A percentile compares a stretch with the other conserved stretches of the same genome.
These are phyloP conservation scores for Cebus imitator DNA, from an alignment of 2,113 vertebrate genomes.

Conservation along the genomic window DNA sequence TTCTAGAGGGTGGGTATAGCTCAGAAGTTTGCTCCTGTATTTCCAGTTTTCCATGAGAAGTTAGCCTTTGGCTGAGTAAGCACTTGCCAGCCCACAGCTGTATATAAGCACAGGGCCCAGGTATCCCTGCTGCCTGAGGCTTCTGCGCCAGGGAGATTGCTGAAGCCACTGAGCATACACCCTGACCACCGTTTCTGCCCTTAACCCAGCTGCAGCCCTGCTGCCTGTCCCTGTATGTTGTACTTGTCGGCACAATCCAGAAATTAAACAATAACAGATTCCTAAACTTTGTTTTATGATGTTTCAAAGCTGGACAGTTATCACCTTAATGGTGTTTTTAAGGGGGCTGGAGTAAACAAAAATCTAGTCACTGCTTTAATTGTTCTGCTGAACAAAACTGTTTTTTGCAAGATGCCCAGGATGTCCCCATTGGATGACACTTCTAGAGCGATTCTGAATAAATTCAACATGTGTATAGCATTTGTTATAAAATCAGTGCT, in stretches of 20 bases:
- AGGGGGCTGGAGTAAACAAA: background rate
- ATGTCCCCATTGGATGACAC: background rate
- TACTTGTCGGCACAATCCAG: background rate
- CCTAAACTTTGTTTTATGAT: background rate
- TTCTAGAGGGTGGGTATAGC: background rate
- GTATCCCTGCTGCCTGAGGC: background rate
- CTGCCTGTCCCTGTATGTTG: background rate
- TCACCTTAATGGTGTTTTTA: background rate
- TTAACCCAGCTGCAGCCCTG: background rate
- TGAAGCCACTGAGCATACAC: accelerated
- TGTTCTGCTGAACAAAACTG: background rate
- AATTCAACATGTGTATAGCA: background rate
- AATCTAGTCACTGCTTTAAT: background rate
- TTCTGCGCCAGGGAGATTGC: background rate
- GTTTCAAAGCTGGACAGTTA: background rate
- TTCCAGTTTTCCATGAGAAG: background rate
- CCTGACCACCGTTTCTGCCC: background rate
- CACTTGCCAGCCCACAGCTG: background rate
- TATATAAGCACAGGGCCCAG: accelerated
- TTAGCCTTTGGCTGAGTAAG: background rate
- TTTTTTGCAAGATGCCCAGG: background rate
- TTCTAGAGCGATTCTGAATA: background rate
- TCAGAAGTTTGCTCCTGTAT: background rate
- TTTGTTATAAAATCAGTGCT: background rate
- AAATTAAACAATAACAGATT: background rate